Percentiles rank a stretch among this genome's conserved stretches.
phyloP scores from a whole-genome alignment of 2,888 invertebrate genomes.

The Synergus itoensis region DNA sequence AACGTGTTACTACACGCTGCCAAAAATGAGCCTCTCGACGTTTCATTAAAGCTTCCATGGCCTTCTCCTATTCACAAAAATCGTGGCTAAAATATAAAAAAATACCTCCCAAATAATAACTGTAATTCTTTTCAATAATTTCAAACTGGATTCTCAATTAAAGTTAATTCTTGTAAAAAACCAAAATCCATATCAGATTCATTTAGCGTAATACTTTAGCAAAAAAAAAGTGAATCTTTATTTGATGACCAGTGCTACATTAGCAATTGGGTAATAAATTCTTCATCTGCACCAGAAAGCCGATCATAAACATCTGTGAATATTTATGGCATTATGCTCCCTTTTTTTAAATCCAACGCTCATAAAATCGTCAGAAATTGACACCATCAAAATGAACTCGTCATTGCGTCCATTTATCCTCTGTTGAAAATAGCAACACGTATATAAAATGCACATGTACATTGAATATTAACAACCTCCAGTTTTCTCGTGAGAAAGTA shows the following conservation, averaged over 20 bases:
- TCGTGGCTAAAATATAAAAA: neutral
- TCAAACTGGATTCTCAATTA: neutral
- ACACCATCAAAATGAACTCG: neutral
- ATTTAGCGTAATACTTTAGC: too few relatives aligned
- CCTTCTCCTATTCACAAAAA: neutral
- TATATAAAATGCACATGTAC: neutral
- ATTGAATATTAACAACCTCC: neutral
- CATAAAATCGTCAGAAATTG: neutral
- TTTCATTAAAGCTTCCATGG: conserved; percentile 20
- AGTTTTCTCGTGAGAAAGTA: neutral
- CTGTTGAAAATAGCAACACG: neutral
- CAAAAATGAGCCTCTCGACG: conserved; percentile 41
- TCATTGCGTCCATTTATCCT: neutral
- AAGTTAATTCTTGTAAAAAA: neutral
- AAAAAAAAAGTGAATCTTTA: neutral
- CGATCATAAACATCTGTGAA: neutral
- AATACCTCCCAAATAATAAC: neutral
- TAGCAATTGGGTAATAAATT: too few relatives aligned
- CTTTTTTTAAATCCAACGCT: neutral
- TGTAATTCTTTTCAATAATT: neutral
- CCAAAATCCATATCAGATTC: neutral
- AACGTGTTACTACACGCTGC: conserved; percentile 40
- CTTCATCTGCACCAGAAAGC: too few relatives aligned
- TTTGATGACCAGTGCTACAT: neutral
- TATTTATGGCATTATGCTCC: neutral